Conservation (phyloP, 1,140 invertebrate species). For the Drosophila ercepeae region DNA sequence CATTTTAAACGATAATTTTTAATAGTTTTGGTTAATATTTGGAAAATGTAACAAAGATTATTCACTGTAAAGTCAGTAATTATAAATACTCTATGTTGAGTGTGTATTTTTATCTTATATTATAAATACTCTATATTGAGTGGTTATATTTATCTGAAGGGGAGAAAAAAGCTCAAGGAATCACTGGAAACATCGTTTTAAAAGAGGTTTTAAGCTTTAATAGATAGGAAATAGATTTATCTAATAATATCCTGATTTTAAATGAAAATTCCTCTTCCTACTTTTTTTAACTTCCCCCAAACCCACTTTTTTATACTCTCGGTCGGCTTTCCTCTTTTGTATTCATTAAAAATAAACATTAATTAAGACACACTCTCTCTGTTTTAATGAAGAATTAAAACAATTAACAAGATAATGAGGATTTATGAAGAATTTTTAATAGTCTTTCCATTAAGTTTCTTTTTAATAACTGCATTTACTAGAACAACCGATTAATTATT, state of each 20-base stretch:
- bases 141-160: neutral
- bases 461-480: conserved; percentile 23
- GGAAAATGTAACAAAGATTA: no score
- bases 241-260: no score
- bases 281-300: neutral
- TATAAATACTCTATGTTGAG: no score
- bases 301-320: neutral
- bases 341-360: conserved; percentile 20
- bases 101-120: no score
- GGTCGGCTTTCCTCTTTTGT: conserved; percentile 17
- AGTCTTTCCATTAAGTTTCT: neutral
- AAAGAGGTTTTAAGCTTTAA: no score
- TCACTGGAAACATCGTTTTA: no score
- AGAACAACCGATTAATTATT: no score
- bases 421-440: conserved; percentile 29
- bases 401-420: conserved; percentile 28
- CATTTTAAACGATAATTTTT: no score
- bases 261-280: neutral
- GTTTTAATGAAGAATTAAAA: conserved; percentile 17
- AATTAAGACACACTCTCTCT: conserved; percentile 18
- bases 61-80: no score
- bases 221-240: no score
- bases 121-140: neutral
- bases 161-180: neutral
- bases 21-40: no score